Evolutionary conservation across 2,888 invertebrate species (phyloP).

Genomic region (Chesias legatella): DNA sequence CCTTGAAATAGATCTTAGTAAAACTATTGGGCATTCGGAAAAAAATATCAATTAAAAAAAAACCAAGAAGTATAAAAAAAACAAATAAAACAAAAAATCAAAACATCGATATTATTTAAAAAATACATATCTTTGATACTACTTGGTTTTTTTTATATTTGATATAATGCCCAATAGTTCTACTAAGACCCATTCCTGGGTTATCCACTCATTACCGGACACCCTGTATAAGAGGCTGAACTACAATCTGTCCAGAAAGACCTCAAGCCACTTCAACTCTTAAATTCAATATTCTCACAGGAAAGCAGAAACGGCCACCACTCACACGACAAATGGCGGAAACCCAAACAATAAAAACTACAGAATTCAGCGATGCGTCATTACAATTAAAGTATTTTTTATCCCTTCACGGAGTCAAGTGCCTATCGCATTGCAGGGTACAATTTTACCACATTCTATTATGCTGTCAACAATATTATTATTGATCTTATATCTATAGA

Average conservation of each 20-base stretch:
- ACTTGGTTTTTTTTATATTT: no score
- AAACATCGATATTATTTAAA: no score
- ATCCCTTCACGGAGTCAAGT: conserved; percentile 65
- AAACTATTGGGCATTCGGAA: no score
- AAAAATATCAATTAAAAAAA: no score
- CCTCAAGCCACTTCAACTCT: conserved; percentile 25
- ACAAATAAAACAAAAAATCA: no score
- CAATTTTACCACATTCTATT: conserved; percentile 28
- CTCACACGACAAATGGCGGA: conserved; percentile 38
- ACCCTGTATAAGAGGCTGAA: no score
- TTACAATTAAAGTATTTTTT: conserved; percentile 62
- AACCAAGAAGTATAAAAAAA: no score
- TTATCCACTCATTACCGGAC: no score
- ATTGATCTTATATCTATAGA: rapidly evolving
- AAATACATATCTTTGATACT: no score
- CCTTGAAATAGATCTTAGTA: no score
- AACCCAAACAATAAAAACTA: conserved; percentile 62
- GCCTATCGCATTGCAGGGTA: conserved; percentile 62
- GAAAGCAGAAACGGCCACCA: conserved; percentile 48
- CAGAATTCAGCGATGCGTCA: conserved; percentile 60
- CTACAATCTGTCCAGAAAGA: conserved; percentile 4
- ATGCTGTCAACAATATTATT: conserved; percentile 5
- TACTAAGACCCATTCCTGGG: no score
- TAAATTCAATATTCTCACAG: conserved; percentile 65
- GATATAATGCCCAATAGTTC: no score